Percentiles rank a stretch among this genome's conserved stretches.
These are phyloP conservation scores for Drosophila parvula DNA, from an alignment of 1,140 invertebrate genomes.

Conservation along the genomic window DNA sequence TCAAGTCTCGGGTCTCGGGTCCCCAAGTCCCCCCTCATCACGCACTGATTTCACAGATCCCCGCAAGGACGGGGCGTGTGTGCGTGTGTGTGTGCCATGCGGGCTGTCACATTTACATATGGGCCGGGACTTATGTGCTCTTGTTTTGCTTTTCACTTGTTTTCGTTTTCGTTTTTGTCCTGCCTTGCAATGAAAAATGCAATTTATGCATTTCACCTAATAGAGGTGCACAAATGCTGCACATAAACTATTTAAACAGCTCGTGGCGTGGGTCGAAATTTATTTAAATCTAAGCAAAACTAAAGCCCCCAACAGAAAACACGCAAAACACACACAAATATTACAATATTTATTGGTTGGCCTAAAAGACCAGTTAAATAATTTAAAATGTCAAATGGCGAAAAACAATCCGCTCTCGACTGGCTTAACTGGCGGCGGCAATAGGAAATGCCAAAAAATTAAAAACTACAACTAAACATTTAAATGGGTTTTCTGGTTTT, in stretches of 20 bases:
- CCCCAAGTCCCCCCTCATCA: conserved; percentile 57
- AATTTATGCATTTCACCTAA: conserved; percentile 76
- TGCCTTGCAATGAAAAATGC: conserved; percentile 58
- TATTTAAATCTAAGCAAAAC: conserved; percentile 51
- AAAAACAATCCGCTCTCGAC: conserved; percentile 37
- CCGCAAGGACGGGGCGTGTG: conserved; percentile 7
- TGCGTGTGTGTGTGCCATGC: conserved; percentile 36
- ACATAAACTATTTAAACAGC: conserved; percentile 58
- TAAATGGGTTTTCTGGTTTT: conserved; percentile 23
- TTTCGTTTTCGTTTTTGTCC: conserved; percentile 4
- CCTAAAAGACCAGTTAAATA: conserved; percentile 35
- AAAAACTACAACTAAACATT: conserved; percentile 34
- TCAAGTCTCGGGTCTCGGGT: conserved; percentile 16
- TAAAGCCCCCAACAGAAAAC: conserved; percentile 4
- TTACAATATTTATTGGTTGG: conserved; percentile 53
- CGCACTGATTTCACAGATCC: conserved; percentile 74
- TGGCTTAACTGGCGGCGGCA: conserved; percentile 12
- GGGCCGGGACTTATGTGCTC: conserved; percentile 54
- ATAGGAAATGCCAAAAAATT: conserved; percentile 38
- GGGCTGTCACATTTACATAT: conserved; percentile 77
- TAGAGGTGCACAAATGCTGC: conserved; percentile 51
- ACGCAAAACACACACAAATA: conserved; percentile 43
- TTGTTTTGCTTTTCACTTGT: conserved; percentile 32
- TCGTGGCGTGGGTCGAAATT: conserved; percentile 35
- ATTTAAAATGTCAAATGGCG: conserved; percentile 57